Evolutionary conservation across 2,888 invertebrate genomes (phyloP), one percentile per base, ranked within the genome.

Genomic region (Hesperia comma): DNA sequence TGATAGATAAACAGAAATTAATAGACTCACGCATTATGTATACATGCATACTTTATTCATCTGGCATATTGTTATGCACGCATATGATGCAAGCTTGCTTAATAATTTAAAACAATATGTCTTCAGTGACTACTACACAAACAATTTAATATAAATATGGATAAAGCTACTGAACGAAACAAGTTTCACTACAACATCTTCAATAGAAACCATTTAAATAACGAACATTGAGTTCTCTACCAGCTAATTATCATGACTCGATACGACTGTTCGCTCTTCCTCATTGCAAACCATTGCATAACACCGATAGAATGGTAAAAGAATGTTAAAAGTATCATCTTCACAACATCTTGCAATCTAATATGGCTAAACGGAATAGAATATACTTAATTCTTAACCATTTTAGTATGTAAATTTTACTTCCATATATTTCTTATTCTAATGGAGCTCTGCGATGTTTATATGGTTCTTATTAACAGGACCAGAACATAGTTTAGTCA

Each of bases 201-300:
- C 70, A 64, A 55, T 61, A 68, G 62, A 69, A 71, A 67, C 54
- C 33, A 70, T 71, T 68, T 71, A 68, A 72, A 74, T 74, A 73
- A 70, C 68, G 56, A 46, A 40, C 58, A 71, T 71, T 71, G 71
- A 61, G 26, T 26, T 26, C 26, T 41, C 41, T 57, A 56, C 63
- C 62, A 41, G 37, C 4, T 61, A 58, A 57, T 68, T 68, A 68
- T 51, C 57, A 33, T 60, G 41, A 15, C 53, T 63, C 46, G 15
- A 63, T 68, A 68, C 26, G 43, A 53, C 60, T 62, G 66, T 61
- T 51, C 49, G 26, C 66, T 68, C 74, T 74, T 73, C 74, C 70
- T 73, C 19, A 51, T 71, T 70, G 57, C 60, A 64, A 57, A n/a
- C 51, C 64, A 68, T 74, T 72, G 72, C 72, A 68, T 70, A 73